These are phyloP conservation scores for Clamator glandarius DNA, from an alignment of 2,797 vertebrate species.

Conservation along the genomic window DNA sequence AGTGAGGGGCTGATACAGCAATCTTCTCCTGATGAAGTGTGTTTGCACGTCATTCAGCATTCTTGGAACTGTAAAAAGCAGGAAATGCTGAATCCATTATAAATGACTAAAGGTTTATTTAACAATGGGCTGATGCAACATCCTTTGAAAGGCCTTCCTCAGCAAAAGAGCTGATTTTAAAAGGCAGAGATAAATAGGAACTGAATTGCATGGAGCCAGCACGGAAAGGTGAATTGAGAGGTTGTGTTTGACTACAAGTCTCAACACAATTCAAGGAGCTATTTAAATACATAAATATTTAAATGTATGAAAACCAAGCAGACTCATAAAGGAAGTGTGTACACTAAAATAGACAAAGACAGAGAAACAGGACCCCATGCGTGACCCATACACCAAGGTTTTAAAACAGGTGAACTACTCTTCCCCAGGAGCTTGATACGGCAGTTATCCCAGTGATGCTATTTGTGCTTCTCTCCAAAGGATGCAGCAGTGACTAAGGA, in stretches of 20 bases:
- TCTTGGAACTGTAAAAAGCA: conserved; percentile 58
- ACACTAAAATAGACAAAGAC: not conserved
- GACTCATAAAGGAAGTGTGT: conserved; percentile 5
- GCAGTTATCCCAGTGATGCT: not conserved
- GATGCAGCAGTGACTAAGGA: not conserved
- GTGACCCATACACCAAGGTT: not conserved
- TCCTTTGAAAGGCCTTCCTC: conserved; percentile 60
- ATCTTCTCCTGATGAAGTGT: conserved; percentile 55
- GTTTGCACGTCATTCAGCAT: conserved; percentile 63
- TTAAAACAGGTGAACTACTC: not conserved
- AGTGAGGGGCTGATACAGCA: conserved; percentile 69
- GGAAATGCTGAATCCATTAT: conserved; percentile 66
- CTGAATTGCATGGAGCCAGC: conserved; percentile 7
- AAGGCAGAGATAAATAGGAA: conserved; percentile 55
- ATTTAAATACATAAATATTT: conserved; percentile 69
- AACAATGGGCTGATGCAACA: conserved; percentile 68
- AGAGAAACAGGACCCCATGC: not conserved
- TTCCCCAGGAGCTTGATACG: not conserved
- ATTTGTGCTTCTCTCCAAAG: not conserved
- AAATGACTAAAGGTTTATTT: conserved; percentile 67
- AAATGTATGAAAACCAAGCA: conserved; percentile 33
- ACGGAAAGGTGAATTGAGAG: conserved; percentile 46
- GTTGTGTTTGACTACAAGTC: conserved; percentile 38
- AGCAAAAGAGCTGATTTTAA: conserved; percentile 59
- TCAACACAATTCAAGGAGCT: conserved; percentile 51